Percentiles rank a stretch among this genome's conserved stretches.
phyloP scores from a whole-genome alignment of 2,797 vertebrate genomes.

The Linurgus olivaceus region DNA sequence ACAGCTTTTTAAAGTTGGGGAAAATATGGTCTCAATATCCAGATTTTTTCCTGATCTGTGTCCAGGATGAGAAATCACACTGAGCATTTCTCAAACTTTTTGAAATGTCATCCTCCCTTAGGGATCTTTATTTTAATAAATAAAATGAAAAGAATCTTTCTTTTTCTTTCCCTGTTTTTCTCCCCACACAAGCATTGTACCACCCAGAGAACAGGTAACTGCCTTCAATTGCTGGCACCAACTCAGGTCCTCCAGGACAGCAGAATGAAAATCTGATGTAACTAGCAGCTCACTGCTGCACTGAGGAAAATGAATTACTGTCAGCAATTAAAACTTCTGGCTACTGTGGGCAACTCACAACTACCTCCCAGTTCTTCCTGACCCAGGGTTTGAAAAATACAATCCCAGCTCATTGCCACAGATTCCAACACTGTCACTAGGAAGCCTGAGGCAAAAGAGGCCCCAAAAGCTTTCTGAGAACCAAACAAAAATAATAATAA shows the following conservation, averaged over 20 bases:
- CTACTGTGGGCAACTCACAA: neutral
- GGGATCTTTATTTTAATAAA: constrained; percentile 24
- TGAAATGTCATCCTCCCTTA: constrained; percentile 50
- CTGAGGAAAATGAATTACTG: neutral
- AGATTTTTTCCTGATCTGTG: constrained; percentile 33
- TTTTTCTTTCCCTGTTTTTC: neutral
- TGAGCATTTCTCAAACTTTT: constrained; percentile 35
- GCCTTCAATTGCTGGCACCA: neutral
- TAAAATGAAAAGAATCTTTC: neutral
- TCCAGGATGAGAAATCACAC: constrained; percentile 40
- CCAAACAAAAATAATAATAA: neutral
- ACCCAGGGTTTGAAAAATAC: neutral
- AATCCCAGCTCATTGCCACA: neutral
- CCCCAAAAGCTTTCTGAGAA: neutral
- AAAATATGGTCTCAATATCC: constrained; percentile 46
- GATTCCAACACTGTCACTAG: neutral
- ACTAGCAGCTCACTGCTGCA: neutral
- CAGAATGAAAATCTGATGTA: neutral
- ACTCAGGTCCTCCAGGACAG: neutral
- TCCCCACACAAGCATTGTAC: neutral
- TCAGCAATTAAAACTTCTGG: constrained; percentile 5
- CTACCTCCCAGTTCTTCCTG: neutral
- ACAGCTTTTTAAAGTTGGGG: constrained; percentile 19
- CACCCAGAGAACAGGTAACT: neutral
- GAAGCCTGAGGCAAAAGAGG: neutral